Conservation (phyloP, 2,888 invertebrate genomes). For the Meteorus colon region DNA sequence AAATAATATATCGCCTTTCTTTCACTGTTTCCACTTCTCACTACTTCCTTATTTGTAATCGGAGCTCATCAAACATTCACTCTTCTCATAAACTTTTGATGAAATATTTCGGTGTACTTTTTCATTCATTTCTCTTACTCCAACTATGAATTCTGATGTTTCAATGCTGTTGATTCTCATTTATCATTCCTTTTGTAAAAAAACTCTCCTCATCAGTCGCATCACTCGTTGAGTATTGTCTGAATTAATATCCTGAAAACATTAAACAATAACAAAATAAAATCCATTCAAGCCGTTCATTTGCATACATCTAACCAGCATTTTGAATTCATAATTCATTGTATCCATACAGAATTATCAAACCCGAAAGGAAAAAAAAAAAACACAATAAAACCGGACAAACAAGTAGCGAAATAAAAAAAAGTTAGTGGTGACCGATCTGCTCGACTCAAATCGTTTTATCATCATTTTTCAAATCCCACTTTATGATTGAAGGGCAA, state of each 20-base stretch:
- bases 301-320: not conserved
- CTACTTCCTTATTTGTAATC: not conserved
- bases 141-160: not conserved
- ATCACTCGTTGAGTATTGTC: slow-evolving; percentile 38
- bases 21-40: not conserved
- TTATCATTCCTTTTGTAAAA: slow-evolving; percentile 6
- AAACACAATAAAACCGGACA: not conserved
- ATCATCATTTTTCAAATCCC: not conserved
- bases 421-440: not conserved
- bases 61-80: not conserved
- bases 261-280: slow-evolving; percentile 11
- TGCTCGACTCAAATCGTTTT: not conserved
- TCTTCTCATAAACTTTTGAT: not conserved
- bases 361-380: not conserved
- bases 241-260: slow-evolving; percentile 31
- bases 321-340: not conserved
- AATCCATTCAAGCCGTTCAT: not conserved
- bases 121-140: not conserved
- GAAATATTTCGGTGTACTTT: slow-evolving; percentile 27
- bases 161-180: not conserved
- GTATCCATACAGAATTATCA: not conserved
- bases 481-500: not conserved
- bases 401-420: not conserved
- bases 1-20: slow-evolving; percentile 14
- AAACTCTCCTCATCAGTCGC: slow-evolving; percentile 13